Base-by-base conservation (phyloP, 2,888 invertebrate species). In the Brenthis ino region DNA sequence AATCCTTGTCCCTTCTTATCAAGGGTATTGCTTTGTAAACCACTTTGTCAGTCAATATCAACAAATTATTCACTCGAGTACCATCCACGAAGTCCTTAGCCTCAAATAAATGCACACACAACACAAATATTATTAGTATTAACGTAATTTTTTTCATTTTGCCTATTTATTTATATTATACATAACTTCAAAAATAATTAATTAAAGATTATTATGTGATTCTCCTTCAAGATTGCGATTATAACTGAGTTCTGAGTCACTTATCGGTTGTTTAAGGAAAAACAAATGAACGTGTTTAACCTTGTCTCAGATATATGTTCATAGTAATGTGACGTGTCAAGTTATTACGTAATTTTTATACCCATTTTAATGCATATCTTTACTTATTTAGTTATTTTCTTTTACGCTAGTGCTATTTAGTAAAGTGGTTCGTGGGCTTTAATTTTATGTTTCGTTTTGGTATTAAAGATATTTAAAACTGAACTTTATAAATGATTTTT, bases 1-100 rank as follows among this genome's bases (percentile, higher is more conserved):
- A 91, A 79, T 89, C 90, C 77, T 91, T 89, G 72, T 89, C 89
- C 70, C 89, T 80, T 71, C 75, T 85, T 74, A 87, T 79, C 5
- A 91, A 77, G 43, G 86, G 87, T 71, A 89, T 79, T 50, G 77
- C 78, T 48, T 78, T 79, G 65, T 80, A 82, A 63, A 82, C 80
- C 65, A 91, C 77, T 82, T 87, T 91, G 68, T 88, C 84, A 13
- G 91, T 91, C 6, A 87, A 88, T 79, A 91, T 82, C 73, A 91
- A 80, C 72, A 89, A 80, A 78, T 89, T 90, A 74, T 91, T 88
- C 67, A 83, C 81, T 80, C 85, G 85, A 5, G 86, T 80, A 3
- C 91, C 91, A 6, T 85, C 79, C 33, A 83, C 84, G 54, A 89
- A 85, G 76, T 91, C 90, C 71, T 86, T 89, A n/a, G 85, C 82